These are phyloP conservation scores for Plebejus argus DNA, from an alignment of 2,888 invertebrate genomes.

Conservation along the genomic window DNA sequence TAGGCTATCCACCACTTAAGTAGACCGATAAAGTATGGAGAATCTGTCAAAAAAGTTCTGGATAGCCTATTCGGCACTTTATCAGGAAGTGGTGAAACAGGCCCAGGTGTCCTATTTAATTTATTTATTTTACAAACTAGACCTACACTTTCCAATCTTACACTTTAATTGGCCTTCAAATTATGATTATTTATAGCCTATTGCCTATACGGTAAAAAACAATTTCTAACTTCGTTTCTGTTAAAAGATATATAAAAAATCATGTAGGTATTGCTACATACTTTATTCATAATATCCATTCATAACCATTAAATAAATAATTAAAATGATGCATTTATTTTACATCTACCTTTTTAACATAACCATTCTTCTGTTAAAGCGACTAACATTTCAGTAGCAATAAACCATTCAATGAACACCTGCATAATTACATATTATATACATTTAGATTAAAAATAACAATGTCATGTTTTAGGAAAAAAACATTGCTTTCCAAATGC, in stretches of 20 bases:
- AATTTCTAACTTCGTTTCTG: not conserved
- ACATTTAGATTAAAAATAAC: not conserved
- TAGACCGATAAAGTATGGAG: too few relatives aligned
- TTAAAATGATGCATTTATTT: not conserved
- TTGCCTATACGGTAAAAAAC: not conserved
- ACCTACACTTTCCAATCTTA: not conserved
- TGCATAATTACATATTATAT: not conserved
- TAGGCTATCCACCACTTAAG: too few relatives aligned
- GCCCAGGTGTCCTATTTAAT: too few relatives aligned
- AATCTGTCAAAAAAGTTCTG: too few relatives aligned
- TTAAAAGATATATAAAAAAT: not conserved
- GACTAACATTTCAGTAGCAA: not conserved
- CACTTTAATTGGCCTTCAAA: not conserved
- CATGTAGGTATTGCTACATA: conserved; percentile 13
- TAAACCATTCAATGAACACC: not conserved
- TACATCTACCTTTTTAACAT: not conserved
- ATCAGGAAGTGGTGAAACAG: too few relatives aligned
- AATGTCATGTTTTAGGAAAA: not conserved
- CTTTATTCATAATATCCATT: not conserved
- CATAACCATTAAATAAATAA: not conserved
- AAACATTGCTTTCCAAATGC: too few relatives aligned
- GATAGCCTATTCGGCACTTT: too few relatives aligned
- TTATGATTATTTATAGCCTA: conserved; percentile 22
- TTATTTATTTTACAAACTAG: not conserved
- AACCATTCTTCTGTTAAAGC: not conserved